These are phyloP conservation scores for Netelia fuscicornis DNA, from an alignment of 2,888 invertebrate species.

Conservation along the genomic window DNA sequence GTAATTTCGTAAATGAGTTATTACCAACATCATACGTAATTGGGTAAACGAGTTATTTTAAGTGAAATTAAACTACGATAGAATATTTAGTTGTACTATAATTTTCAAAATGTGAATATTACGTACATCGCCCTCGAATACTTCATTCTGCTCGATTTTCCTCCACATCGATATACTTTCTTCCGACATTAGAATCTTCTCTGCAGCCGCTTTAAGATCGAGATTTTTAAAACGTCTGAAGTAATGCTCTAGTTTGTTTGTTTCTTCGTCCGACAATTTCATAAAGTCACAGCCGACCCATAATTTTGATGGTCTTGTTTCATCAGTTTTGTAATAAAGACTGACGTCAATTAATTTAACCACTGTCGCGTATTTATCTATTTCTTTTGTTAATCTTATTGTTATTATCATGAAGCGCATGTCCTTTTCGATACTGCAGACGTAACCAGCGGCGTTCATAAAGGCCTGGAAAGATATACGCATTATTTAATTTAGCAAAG, in stretches of 20 bases:
- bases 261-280: background rate
- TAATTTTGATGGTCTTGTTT: constrained; percentile 57
- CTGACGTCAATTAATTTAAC: constrained; percentile 52
- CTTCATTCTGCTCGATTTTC: background rate
- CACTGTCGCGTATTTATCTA: background rate
- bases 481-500: background rate
- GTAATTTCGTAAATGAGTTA: too few relatives aligned
- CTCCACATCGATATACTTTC: constrained; percentile 26
- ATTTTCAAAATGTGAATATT: background rate
- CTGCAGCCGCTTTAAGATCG: constrained; percentile 45
- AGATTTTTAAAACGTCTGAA: constrained; percentile 60
- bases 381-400: constrained; percentile 50
- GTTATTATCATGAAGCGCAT: constrained; percentile 54
- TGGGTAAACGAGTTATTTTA: background rate
- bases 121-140: constrained; percentile 18
- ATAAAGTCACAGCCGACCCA: constrained; percentile 39
- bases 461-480: constrained; percentile 9
- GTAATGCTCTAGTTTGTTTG: constrained; percentile 36
- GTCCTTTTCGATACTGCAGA: constrained; percentile 49
- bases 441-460: background rate
- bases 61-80: background rate
- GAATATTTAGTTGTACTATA: background rate
- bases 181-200: background rate
- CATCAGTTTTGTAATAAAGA: constrained; percentile 63
- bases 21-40: too few relatives aligned